phyloP scores from a whole-genome alignment of 2,113 vertebrate genomes.

The Psilopsiagon aurifrons region DNA sequence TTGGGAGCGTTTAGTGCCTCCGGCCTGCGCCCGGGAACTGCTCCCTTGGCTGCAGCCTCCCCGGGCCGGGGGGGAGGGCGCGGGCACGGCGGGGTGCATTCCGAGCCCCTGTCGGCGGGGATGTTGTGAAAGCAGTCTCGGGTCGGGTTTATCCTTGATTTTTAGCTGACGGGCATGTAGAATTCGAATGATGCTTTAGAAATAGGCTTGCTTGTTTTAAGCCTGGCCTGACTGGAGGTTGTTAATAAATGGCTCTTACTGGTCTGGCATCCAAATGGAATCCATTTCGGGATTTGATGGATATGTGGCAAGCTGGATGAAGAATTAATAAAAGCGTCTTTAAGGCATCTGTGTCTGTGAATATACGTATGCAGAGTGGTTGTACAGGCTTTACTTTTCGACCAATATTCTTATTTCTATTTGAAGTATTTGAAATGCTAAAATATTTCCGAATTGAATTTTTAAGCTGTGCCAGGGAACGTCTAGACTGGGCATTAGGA shows the following conservation, averaged over 20 bases:
- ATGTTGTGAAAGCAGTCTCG: accelerated
- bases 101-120: neutral
- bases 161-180: accelerated
- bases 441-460: accelerated
- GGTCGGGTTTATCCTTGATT: no score
- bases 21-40: accelerated
- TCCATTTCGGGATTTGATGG: neutral
- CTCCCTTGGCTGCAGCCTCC: accelerated
- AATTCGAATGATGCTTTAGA: neutral
- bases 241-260: neutral
- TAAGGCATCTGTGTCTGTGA: accelerated
- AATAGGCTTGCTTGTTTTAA: no score
- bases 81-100: accelerated
- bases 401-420: accelerated
- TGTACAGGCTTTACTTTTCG: neutral
- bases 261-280: accelerated
- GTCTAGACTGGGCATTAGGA: neutral
- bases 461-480: neutral
- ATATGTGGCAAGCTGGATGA: no score
- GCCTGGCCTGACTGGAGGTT: no score
- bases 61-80: no score
- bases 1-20: neutral
- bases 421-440: neutral
- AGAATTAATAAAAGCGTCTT: neutral
- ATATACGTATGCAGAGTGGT: neutral